Base-by-base conservation (phyloP, 1,140 invertebrate genomes). In the Centruroides vittatus region DNA sequence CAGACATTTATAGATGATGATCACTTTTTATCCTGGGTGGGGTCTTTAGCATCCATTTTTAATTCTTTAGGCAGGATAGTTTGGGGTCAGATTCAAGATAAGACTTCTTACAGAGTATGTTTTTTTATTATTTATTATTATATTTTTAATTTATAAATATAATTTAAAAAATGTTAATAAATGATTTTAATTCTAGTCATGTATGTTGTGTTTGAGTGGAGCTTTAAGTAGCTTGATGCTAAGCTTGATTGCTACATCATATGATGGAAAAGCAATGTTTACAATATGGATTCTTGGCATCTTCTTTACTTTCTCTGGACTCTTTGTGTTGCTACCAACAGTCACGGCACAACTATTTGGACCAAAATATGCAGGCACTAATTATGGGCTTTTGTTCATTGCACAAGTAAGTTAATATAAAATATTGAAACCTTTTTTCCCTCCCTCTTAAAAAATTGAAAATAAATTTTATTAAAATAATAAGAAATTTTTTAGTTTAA, bases 1-100 rank as follows among this genome's bases (percentile, higher is more conserved):
- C 75, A 76, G 60, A 73, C 71, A 8, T 77, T 75, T 64, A 77
- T 79, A 52, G 65, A 59, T 3, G 71, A 78, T 64, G 78, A 79
- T 64, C 69, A 72, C 36, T 78, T 76, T 61, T 69, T 79, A 55
- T 73, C 77, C 4, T 60, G 72, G 10, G 73, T 79, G 5, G 77
- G 76, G 4, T 71, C 77, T 0, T 62, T 78, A 49, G 71, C 75
- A n/a, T 72, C 78, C n/a, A 65, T 78, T 36, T 76, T 73, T 67
- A 79, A 79, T 70, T 72, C 73, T 23, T 63, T 41, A 35, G 78
- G 76, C 3, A 61, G 78, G 46, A 68, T 79, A n/a, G 55, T 71
- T 54, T 79, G 78, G 78, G 78, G 78, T 3, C 52, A 58, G n/a
- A 36, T 78, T 3, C 70, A 71, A 49, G 77, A 78, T 60, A 71